Base-by-base conservation (phyloP, 2,113 vertebrate species). In the Phrynosoma blainvillii region DNA sequence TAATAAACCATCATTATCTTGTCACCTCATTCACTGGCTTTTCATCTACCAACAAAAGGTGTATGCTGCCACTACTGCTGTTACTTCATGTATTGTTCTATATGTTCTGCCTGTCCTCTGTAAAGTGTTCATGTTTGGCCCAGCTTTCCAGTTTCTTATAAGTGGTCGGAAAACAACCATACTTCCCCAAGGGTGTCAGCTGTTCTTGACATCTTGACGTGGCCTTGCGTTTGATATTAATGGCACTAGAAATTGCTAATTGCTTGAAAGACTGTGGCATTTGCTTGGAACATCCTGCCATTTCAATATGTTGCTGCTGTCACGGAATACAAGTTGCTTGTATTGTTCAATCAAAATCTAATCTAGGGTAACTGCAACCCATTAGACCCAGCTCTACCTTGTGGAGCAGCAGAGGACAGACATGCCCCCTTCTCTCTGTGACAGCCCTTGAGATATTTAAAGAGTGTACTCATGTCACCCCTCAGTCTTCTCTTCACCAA, bases 1-100 rank as follows among this genome's bases (percentile, higher is more conserved):
- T 88, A 92, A 52, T 90, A 92, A 6, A 70, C 27, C 74, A 92
- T 82, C 16, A 91, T 52, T 85, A 89, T 40, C 30, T 92, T 92
- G 23, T 62, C 56, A 74, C 92, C 81, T 1, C 75, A 84, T 13
- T 77, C 27, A 32, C 23, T 70, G 27, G 62, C 74, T 86, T 89
- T 80, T 70, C 73, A 71, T 56, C 42, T n/a, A 66, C 75, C 79
- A 76, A 66, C 77, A 56, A 66, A 59, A 40, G 32, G 23, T 76
- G 84, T 20, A 16, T 62, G 59, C 13, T 62, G 59, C 59, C 23
- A 20, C 40, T 36, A 76, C 84, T 59, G 32, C n/a, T 71, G 47
- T 36, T 65, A 66, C 73, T 76, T 82, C 66, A 76, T 20, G 11
- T 25, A 73, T 30, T 59, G 84, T 30, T 68, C 75, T 82, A 16